Evolutionary conservation across 2,113 vertebrate species (phyloP), one percentile per base, ranked within the genome.

Genomic region (Cheirogaleus medius): DNA sequence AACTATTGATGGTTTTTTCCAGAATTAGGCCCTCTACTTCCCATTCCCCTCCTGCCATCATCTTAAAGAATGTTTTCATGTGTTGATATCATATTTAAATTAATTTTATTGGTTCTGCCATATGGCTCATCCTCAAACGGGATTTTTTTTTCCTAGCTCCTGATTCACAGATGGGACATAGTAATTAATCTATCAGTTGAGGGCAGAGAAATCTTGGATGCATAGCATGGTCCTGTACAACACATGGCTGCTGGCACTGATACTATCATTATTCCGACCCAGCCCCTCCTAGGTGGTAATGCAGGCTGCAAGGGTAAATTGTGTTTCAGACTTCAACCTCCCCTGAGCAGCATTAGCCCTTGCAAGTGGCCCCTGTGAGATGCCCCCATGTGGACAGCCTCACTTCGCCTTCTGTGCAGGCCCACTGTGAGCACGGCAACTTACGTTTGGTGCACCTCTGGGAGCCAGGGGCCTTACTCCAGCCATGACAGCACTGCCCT

Each of bases 391-490:
- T 25, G 71, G 49, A 49, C 8, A 91, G 64, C 32, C 68, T 60
- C 49, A 74, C 11, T 27, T 17, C 7, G 47, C 39, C 85, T 47
- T 6, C 54, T 9, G 4, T 77, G 52, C 64, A 73, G 44, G 29
- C 47, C 52, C 47, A 42, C 56, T 64, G n/a, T 12, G 27, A 60
- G 25, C 0, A 5, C 1, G 14, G 77, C 52, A 86, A 99, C 99
- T 99, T 98, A 99, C 99, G 99, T 98, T 99, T 99, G 39, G 99
- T 99, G 98, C 99, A 99, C 32, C 99, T 99, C 98, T 99, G 99
- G 12, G 99, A 99, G 82, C 99, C 99, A 66, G 99, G 99, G 92
- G 99, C 98, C 97, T 99, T 99, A 97, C 99, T 99, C 99, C 99
- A 99, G 95, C 99, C 99, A 8, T 99, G 99, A 95, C 99, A 99